Conservation (phyloP, 2,797 vertebrate species). For the Cirrhinus mrigala region DNA sequence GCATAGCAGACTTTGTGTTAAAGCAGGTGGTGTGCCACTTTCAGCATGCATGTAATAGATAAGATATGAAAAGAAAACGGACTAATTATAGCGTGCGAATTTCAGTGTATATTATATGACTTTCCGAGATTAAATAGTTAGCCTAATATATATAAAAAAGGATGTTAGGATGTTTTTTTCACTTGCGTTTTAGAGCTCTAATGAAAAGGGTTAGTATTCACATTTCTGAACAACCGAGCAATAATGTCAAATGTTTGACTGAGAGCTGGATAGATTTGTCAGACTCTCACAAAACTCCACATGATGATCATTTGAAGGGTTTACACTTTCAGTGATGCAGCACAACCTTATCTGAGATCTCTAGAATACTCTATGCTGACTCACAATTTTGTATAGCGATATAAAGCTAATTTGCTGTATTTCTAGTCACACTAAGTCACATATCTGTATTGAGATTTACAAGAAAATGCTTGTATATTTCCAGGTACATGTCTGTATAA, state of each 20-base stretch:
- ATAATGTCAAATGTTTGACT: slow-evolving; percentile 30
- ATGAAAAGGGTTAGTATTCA: slow-evolving; percentile 9
- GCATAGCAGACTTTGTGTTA: slow-evolving; percentile 10
- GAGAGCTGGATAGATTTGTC: not conserved
- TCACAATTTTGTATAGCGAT: slow-evolving; percentile 14
- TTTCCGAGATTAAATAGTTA: slow-evolving; percentile 20
- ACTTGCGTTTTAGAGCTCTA: not conserved
- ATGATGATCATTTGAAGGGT: not conserved
- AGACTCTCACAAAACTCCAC: slow-evolving; percentile 10
- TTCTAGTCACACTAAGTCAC: slow-evolving; percentile 2
- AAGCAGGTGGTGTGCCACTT: slow-evolving; percentile 2
- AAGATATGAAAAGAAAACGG: slow-evolving; percentile 28
- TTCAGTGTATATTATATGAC: slow-evolving; percentile 2
- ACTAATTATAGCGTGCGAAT: not conserved
- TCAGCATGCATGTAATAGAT: slow-evolving; percentile 35
- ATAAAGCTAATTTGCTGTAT: slow-evolving; percentile 27
- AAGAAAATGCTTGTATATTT: slow-evolving; percentile 25
- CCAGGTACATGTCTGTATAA: slow-evolving; percentile 43
- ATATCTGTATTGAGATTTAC: not conserved
- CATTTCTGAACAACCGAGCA: slow-evolving; percentile 16
- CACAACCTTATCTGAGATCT: slow-evolving; percentile 8
- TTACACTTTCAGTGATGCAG: not conserved
- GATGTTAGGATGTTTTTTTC: not conserved
- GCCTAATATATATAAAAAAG: slow-evolving; percentile 14
- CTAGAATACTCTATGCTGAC: not conserved